Evolutionary conservation across 2,113 vertebrate species (phyloP).

Genomic region (Lampris megalopsis): DNA sequence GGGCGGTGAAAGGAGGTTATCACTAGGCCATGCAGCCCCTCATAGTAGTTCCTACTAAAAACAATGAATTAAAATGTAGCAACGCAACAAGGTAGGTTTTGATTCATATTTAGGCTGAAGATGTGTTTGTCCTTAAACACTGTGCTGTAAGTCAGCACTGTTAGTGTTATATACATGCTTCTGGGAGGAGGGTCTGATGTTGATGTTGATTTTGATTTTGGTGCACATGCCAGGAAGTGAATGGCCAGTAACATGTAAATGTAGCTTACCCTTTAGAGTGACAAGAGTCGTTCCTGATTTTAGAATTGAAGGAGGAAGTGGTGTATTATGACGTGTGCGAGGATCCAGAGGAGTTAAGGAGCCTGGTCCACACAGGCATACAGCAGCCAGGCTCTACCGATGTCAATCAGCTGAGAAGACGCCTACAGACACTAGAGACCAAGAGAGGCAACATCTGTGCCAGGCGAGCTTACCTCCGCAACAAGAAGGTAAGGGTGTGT

Average conservation of each 20-base stretch:
- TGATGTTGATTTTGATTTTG: no score
- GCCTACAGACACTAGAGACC: constrained; percentile 86
- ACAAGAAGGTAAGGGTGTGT: constrained; percentile 86
- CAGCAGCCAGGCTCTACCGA: constrained; percentile 57
- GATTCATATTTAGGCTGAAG: background rate
- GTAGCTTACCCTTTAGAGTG: background rate
- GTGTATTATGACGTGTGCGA: constrained; percentile 96
- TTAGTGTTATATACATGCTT: no score
- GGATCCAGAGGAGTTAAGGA: constrained; percentile 89
- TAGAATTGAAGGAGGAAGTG: constrained; percentile 96
- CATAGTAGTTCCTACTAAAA: background rate
- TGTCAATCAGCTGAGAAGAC: constrained; percentile 78
- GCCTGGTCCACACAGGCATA: constrained; percentile 61
- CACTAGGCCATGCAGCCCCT: background rate
- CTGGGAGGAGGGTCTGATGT: no score
- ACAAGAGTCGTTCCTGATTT: constrained; percentile 62
- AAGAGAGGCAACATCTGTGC: constrained; percentile 89
- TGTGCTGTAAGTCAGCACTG: background rate
- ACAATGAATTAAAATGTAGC: background rate
- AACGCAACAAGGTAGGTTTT: background rate
- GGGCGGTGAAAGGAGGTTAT: background rate
- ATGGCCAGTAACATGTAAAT: no score
- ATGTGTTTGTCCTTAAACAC: background rate
- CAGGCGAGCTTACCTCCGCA: constrained; percentile 90
- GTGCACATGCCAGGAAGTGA: no score